Base-by-base conservation (phyloP, 2,797 vertebrate species). In the Erithacus rubecula region DNA sequence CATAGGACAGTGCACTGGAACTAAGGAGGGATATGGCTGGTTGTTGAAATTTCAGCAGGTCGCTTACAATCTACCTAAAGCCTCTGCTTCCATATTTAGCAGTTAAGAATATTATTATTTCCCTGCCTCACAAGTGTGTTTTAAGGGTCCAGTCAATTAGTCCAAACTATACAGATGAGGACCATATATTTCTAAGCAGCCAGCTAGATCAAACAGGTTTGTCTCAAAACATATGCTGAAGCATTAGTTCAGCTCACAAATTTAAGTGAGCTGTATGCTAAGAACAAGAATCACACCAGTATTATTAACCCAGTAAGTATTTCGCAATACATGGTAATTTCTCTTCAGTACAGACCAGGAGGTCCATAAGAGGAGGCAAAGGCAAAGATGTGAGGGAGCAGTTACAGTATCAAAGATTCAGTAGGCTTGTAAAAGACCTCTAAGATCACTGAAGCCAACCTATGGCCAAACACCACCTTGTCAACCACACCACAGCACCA, bases 321-420 rank as follows among this genome's bases (percentile, higher is more conserved):
- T 91, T 85, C 70, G 65, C 36, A 51, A 70, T 76, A 92, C 41
- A 89, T 83, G 63, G 89, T 60, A 84, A 91, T 70, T 89, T 95
- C 56, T 95, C 87, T 76, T 96, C 86, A 84, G 71, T 76, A 80
- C 55, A 92, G 55, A 93, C 49, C 49, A 84, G 76, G 83, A 89
- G 44, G 46, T 69, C 83, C 70, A 65, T 47, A 78, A 62, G 67
- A 68, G 77, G 67, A 87, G 74, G 88, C 68, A 91, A 91, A 7
- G 43, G 84, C 79, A 87, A 94, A 96, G 89, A 56, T 32, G 62
- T 34, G 58, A 83, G 83, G 60, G 36, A 90, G 47, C 56, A 67
- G 21, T 56, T 84, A 75, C 51, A 51, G 36, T 49, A 70, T 46
- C 64, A 86, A 17, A 69, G 36, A 26, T 51, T 34, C 44, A 52